Evolutionary conservation across 2,113 vertebrate species (phyloP).

Genomic region (Hipposideros armiger): DNA sequence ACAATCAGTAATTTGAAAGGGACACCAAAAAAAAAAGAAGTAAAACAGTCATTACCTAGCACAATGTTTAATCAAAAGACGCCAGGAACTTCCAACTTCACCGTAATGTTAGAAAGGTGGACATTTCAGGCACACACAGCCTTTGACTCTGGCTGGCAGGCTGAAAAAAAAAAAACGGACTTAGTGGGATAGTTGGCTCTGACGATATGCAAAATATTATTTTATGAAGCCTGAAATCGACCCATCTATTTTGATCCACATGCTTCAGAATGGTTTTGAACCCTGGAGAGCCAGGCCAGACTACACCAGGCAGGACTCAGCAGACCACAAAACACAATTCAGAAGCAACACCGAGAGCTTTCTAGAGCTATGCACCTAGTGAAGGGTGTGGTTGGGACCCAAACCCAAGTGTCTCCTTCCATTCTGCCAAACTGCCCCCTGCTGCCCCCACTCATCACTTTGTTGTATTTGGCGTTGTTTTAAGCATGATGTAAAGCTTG

Average conservation of each 20-base stretch:
- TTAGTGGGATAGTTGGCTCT: constrained; percentile 77
- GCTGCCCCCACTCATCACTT: not conserved
- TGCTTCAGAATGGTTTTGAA: constrained; percentile 5
- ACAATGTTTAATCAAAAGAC: constrained; percentile 87
- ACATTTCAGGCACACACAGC: constrained; percentile 83
- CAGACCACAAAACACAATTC: not conserved
- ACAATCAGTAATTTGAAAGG: constrained; percentile 88
- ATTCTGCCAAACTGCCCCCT: not conserved
- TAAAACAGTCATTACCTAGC: constrained; percentile 86
- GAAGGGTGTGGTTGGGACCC: not conserved
- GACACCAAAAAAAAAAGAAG: constrained; percentile 70
- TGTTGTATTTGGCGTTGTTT: not conserved
- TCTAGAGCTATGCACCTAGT: not conserved
- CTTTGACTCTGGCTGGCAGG: constrained; percentile 70
- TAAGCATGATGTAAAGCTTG: not conserved
- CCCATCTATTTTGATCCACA: not conserved
- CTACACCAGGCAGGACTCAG: not conserved
- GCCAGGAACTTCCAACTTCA: constrained; percentile 81
- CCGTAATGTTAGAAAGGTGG: constrained; percentile 79
- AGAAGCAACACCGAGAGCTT: not conserved
- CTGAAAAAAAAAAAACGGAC: constrained; percentile 71
- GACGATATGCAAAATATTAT: not conserved
- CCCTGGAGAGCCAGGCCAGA: not conserved
- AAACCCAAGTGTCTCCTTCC: not conserved
- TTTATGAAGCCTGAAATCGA: not conserved